Evolutionary conservation across 2,888 invertebrate genomes (phyloP).

Genomic region (Anarsia innoxiella): DNA sequence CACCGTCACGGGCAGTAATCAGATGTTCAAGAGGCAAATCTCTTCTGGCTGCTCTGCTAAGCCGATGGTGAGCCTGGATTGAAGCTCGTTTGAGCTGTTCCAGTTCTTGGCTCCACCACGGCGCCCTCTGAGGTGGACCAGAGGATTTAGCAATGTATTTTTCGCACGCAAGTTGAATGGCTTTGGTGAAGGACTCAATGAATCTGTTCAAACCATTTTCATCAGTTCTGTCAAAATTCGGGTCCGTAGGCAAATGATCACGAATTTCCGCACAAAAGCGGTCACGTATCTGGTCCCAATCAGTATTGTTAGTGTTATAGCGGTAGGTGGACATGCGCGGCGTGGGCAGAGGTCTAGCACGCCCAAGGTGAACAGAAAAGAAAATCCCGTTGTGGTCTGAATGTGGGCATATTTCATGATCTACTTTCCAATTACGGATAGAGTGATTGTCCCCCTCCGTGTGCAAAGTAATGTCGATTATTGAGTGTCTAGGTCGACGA

Average conservation of each 20-base stretch:
- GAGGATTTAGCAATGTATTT: neutral
- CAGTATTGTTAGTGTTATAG: neutral
- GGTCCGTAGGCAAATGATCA: too few relatives aligned
- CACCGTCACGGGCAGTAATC: neutral
- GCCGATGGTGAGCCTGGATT: constrained; percentile 11
- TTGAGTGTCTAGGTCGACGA: constrained; percentile 2
- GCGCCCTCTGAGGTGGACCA: neutral
- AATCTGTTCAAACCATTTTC: too few relatives aligned
- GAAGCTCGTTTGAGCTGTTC: constrained; percentile 8
- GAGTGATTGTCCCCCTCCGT: too few relatives aligned
- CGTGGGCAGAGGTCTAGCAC: neutral
- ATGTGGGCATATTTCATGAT: neutral
- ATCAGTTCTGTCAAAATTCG: too few relatives aligned
- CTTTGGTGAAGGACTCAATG: too few relatives aligned
- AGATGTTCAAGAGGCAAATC: neutral
- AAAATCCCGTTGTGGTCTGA: constrained; percentile 1
- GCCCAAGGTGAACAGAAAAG: neutral
- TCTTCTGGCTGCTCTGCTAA: neutral
- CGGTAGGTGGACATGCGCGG: neutral
- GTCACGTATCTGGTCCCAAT: neutral
- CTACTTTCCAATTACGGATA: neutral
- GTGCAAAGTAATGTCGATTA: constrained; percentile 16
- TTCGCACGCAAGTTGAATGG: constrained; percentile 6
- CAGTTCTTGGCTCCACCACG: constrained; percentile 15
- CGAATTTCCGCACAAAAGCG: too few relatives aligned